Conservation (phyloP, 2,113 vertebrate species). For the Epinephelus lanceolatus region DNA sequence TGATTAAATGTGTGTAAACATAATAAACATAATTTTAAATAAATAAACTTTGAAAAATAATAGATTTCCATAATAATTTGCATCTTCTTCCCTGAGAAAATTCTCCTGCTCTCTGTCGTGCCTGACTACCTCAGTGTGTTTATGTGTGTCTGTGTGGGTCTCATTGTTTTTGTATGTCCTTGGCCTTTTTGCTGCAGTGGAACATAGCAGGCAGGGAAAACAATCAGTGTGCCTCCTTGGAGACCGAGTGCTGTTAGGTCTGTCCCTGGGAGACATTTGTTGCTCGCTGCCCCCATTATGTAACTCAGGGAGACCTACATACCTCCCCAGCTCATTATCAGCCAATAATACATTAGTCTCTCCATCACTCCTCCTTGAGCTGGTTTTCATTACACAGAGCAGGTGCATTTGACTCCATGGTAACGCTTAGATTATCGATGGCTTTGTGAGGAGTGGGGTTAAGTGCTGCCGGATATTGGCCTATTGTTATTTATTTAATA, state of each 20-base stretch:
- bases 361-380: neutral
- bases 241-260: constrained; percentile 38
- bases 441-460: constrained; percentile 39
- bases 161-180: constrained; percentile 38
- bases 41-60: neutral
- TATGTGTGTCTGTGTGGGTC: neutral
- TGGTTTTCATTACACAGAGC: constrained; percentile 31
- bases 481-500: constrained; percentile 21
- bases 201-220: constrained; percentile 45
- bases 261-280: constrained; percentile 46
- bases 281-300: constrained; percentile 41
- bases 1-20: neutral
- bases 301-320: constrained; percentile 48
- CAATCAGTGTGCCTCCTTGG: constrained; percentile 54
- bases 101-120: neutral
- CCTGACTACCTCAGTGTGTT: neutral
- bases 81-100: neutral
- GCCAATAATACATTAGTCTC: constrained; percentile 9
- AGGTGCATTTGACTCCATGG: constrained; percentile 14
- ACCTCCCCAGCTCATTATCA: constrained; percentile 49
- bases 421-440: neutral
- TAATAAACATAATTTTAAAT: neutral
- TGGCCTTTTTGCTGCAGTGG: constrained; percentile 18
- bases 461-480: constrained; percentile 1
- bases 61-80: neutral